Evolutionary conservation across 1,140 invertebrate species (phyloP).

Genomic region (Penaeus indicus): DNA sequence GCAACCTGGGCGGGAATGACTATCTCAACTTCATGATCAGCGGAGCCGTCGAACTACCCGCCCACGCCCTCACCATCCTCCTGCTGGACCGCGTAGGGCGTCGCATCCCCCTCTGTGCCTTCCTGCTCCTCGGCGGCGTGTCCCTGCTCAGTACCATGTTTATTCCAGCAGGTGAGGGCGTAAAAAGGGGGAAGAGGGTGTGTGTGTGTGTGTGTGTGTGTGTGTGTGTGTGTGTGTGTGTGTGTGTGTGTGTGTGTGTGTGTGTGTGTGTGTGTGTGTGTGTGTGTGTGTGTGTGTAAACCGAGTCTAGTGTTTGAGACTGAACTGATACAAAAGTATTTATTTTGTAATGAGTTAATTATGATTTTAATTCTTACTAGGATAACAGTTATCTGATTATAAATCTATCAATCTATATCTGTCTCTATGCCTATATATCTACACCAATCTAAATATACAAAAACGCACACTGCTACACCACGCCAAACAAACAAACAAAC

Average conservation of each 20-base stretch:
- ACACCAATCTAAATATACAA: no score
- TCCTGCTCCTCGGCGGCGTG: conserved; percentile 79
- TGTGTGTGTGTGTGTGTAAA: conserved; percentile 7
- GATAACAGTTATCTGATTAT: no score
- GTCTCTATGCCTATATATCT: no score
- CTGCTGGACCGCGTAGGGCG: conserved; percentile 82
- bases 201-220: conserved; percentile 7
- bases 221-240: conserved; percentile 20
- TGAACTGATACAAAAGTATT: no score
- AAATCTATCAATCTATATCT: no score
- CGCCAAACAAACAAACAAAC: no score
- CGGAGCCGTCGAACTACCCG: conserved; percentile 82
- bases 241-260: conserved; percentile 32
- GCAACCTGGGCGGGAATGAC: conserved; percentile 80
- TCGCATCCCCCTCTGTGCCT: conserved; percentile 78
- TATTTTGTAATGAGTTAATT: no score
- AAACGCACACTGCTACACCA: no score
- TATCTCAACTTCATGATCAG: conserved; percentile 84
- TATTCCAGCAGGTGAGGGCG: conserved; percentile 48
- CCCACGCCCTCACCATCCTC: conserved; percentile 80
- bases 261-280: conserved; percentile 21
- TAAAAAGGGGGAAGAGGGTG: neutral
- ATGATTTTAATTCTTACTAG: no score
- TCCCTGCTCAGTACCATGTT: conserved; percentile 72
- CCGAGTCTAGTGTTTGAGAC: no score